phyloP scores from a whole-genome alignment of 1,140 invertebrate genomes.

The Paralvinella palmiformis region DNA sequence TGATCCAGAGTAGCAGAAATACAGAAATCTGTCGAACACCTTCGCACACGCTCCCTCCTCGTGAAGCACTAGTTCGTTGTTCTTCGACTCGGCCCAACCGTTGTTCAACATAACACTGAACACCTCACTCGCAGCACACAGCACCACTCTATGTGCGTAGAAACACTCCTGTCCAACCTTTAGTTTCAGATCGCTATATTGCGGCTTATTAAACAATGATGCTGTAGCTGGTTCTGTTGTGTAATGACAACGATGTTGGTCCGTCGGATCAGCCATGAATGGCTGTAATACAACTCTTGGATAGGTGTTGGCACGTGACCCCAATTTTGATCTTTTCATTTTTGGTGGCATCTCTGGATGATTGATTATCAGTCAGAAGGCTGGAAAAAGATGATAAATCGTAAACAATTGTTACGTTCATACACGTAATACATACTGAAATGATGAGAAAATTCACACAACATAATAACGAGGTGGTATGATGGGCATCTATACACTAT shows the following conservation, averaged over 20 bases:
- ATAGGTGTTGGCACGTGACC: background rate
- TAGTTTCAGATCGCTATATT: slow-evolving; percentile 16
- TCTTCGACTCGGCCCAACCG: slow-evolving; percentile 13
- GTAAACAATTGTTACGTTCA: no score
- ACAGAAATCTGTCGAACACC: slow-evolving; percentile 18
- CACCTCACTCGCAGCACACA: slow-evolving; percentile 19
- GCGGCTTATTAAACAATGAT: slow-evolving; percentile 15
- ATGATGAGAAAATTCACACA: no score
- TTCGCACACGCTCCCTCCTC: slow-evolving; percentile 20
- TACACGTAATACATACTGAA: no score
- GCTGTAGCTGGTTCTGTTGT: slow-evolving; percentile 12
- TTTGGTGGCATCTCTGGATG: slow-evolving; percentile 17
- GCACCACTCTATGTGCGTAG: slow-evolving; percentile 15
- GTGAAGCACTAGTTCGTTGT: background rate
- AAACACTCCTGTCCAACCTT: slow-evolving; percentile 10
- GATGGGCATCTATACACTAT: no score
- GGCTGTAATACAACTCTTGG: slow-evolving; percentile 17
- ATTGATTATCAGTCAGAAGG: no score
- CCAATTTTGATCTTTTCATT: background rate
- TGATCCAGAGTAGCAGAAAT: slow-evolving; percentile 19
- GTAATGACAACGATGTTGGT: slow-evolving; percentile 9
- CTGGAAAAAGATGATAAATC: no score
- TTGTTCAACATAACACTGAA: slow-evolving; percentile 15
- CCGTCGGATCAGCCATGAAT: slow-evolving; percentile 10
- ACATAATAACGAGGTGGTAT: no score